phyloP scores from a whole-genome alignment of 2,888 invertebrate species.

The Drosophila kanekoi region DNA sequence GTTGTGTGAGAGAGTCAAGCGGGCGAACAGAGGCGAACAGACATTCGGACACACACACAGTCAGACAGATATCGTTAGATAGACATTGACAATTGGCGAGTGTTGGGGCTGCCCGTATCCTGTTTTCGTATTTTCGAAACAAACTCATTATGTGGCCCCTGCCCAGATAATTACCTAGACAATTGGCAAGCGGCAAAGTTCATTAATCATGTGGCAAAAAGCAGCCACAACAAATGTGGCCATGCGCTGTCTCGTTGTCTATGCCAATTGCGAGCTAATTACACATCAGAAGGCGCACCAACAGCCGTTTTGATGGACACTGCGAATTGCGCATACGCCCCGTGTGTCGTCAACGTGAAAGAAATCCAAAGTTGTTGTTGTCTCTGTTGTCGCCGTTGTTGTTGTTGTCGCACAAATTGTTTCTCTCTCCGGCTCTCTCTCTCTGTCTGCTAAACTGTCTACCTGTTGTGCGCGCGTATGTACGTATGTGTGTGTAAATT shows the following conservation, averaged over 20 bases:
- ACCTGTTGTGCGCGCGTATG: slow-evolving; percentile 17
- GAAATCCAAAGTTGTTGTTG: slow-evolving; percentile 3
- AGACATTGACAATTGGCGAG: background rate
- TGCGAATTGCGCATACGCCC: slow-evolving; percentile 62
- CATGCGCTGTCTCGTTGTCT: slow-evolving; percentile 7
- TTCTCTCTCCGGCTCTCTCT: background rate
- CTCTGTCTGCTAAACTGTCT: slow-evolving; percentile 13
- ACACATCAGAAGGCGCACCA: slow-evolving; percentile 20
- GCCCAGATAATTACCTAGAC: slow-evolving; percentile 6
- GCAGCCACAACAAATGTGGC: slow-evolving; percentile 5
- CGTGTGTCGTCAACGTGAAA: slow-evolving; percentile 12
- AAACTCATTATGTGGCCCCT: background rate
- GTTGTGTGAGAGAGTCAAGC: background rate
- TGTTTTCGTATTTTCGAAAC: background rate
- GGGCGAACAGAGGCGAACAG: background rate
- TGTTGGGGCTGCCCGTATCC: background rate
- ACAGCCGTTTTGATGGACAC: slow-evolving; percentile 17
- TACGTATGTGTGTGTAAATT: slow-evolving; percentile 20
- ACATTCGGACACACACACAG: background rate
- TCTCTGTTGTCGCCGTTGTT: too few species aligned
- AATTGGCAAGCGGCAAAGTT: slow-evolving; percentile 40
- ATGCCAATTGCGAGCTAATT: slow-evolving; percentile 48
- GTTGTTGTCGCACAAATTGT: slow-evolving; percentile 1
- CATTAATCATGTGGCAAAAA: slow-evolving; percentile 45
- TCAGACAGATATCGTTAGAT: too few species aligned